A percentile compares a stretch with the other conserved stretches of the same genome.
Conservation (phyloP, 2,888 invertebrate genomes). For the Anagyrus pseudococci region DNA sequence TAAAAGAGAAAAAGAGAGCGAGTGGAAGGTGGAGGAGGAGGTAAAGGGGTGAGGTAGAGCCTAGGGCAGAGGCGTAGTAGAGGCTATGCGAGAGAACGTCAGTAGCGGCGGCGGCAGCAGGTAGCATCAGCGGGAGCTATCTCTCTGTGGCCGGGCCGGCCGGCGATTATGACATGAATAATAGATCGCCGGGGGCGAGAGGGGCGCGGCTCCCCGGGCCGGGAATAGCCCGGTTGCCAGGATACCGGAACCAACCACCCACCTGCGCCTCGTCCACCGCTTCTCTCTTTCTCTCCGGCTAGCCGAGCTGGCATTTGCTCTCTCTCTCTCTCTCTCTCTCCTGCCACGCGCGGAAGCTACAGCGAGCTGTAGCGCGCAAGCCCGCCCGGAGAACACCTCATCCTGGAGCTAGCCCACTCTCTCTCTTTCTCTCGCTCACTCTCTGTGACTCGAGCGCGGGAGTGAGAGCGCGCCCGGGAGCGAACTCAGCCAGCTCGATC, state of each 20-base stretch:
- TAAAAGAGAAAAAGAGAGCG: neutral
- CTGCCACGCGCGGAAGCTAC: no score
- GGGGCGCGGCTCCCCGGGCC: neutral
- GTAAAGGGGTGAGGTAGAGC: neutral
- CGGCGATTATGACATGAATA: slow-evolving; percentile 54
- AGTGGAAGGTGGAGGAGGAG: neutral
- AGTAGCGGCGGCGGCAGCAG: neutral
- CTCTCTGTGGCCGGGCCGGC: neutral
- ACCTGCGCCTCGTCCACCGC: neutral
- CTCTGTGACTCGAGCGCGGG: no score
- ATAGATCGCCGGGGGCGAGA: slow-evolving; percentile 54
- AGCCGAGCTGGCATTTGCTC: no score
- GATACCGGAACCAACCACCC: no score
- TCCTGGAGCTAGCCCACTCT: no score
- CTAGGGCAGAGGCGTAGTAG: no score
- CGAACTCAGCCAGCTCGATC: slow-evolving; percentile 12
- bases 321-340: slow-evolving; percentile 45
- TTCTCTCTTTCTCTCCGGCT: no score
- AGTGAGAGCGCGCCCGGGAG: neutral
- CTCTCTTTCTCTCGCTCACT: slow-evolving; percentile 45
- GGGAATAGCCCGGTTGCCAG: no score
- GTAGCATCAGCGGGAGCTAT: neutral
- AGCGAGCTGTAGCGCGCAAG: no score
- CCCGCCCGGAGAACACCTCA: no score
- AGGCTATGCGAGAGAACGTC: neutral